phyloP scores from a whole-genome alignment of 2,113 vertebrate genomes.

The Pterocles gutturalis region DNA sequence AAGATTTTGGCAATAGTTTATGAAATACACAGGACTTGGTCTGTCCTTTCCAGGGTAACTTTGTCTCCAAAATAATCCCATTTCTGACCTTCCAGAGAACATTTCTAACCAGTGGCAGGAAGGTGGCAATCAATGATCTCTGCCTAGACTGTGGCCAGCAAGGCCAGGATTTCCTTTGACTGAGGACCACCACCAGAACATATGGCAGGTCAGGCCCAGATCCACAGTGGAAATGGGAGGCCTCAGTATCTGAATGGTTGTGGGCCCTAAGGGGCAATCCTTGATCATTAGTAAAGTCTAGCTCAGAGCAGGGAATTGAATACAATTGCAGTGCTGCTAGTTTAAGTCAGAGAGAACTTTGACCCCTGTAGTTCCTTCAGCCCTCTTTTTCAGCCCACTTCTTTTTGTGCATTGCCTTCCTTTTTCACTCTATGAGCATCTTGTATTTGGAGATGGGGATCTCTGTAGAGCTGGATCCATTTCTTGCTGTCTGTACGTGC shows the following conservation, averaged over 20 bases:
- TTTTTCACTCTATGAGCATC: not conserved
- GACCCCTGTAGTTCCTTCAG: not conserved
- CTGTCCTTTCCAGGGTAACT: not conserved
- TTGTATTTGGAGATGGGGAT: not conserved
- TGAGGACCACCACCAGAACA: not conserved
- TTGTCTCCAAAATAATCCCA: not conserved
- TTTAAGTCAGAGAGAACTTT: not conserved
- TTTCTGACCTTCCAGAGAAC: not conserved
- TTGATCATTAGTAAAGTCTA: not conserved
- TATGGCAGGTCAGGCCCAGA: not conserved
- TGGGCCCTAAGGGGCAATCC: not conserved
- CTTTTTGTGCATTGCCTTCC: not conserved
- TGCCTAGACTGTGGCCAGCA: not conserved
- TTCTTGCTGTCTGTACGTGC: not conserved
- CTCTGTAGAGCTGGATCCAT: not conserved
- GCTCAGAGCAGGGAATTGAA: not conserved
- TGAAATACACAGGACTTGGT: not conserved
- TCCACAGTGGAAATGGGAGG: not conserved
- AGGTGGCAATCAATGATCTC: not conserved
- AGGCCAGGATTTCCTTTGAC: not conserved
- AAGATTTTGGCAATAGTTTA: not conserved
- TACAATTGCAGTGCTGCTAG: not conserved
- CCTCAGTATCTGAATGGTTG: not conserved
- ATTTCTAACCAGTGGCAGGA: not conserved
- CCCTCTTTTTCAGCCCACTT: not conserved